phyloP scores from a whole-genome alignment of 2,113 vertebrate genomes.

The Protobothrops flavoviridis region DNA sequence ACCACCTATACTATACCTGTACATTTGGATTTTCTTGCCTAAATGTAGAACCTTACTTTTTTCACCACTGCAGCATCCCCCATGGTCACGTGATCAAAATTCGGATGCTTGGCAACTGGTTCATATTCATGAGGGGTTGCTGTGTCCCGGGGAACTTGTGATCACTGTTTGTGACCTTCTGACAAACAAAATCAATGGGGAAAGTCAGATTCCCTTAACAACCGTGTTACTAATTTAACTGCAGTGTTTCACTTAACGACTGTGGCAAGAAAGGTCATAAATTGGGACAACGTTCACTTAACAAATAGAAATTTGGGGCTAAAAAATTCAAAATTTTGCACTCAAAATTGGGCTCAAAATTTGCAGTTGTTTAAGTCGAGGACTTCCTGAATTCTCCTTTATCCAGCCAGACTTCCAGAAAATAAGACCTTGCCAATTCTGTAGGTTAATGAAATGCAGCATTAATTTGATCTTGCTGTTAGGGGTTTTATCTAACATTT shows the following conservation, averaged over 20 bases:
- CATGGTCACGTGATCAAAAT: no score
- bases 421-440: background rate
- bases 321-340: background rate
- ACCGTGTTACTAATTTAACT: background rate
- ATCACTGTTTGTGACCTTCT: no score
- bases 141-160: no score
- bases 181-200: no score
- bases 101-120: no score
- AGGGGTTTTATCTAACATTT: background rate
- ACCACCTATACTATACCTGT: no score
- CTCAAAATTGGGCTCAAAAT: background rate
- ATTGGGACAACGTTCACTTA: background rate
- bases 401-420: background rate
- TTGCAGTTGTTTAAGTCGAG: background rate
- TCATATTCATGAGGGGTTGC: no score
- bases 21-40: no score
- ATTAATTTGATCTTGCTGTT: background rate
- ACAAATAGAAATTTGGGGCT: no score
- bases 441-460: background rate
- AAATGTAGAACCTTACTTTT: no score
- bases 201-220: no score
- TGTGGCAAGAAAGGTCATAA: background rate
- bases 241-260: background rate
- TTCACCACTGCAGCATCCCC: no score
- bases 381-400: background rate